Evolutionary conservation across 1,140 invertebrate species (phyloP), one percentile per base, ranked within the genome.

Genomic region (Saccostrea echinata): DNA sequence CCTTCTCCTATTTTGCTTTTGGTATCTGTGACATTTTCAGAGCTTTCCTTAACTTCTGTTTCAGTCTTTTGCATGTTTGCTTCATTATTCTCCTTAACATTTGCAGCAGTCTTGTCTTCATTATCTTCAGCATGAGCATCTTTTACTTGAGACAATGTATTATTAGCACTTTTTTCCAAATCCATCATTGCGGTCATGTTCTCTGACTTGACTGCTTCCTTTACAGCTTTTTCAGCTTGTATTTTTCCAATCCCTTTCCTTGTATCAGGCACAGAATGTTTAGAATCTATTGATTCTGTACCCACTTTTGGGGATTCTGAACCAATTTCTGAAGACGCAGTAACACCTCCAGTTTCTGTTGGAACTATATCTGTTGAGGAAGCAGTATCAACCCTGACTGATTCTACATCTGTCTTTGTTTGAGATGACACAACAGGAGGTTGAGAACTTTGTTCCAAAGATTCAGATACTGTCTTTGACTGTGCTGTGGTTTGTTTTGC

Each of bases 311-410:
- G n/a, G 9, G 43, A 11, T 6, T 83, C 51, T 2, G n/a, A 2
- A 6, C 52, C 1, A 21, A 53, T 21, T 83, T 18, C 21, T 51
- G 68, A 30, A 16, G 68, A 18, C 30, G 33, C 30, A 13, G 68
- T 9, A 76, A 2, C 68, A 30, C 24, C 30, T 27, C 33, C 68
- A 76, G 68, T 76, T 76, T 33, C 24, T 76, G 68, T 76, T 76
- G 68, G 68, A 30, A 76, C 68, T 2, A 76, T 33, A 52, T 53
- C 81, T 51, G 84, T 33, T 84, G 84, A 27, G 13, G 84, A 52
- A 51, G 33, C 51, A 53, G 21, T 83, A 24, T 51, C 43, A 53
- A 24, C 16, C 3, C 16, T 30, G 8, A 76, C 9, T 11, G 68
- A 76, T 27, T 76, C 27, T 30, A 33, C 16, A 12, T 33, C 3